Conservation (phyloP, 1,140 invertebrate species). For the Geopemphigus sp. region DNA sequence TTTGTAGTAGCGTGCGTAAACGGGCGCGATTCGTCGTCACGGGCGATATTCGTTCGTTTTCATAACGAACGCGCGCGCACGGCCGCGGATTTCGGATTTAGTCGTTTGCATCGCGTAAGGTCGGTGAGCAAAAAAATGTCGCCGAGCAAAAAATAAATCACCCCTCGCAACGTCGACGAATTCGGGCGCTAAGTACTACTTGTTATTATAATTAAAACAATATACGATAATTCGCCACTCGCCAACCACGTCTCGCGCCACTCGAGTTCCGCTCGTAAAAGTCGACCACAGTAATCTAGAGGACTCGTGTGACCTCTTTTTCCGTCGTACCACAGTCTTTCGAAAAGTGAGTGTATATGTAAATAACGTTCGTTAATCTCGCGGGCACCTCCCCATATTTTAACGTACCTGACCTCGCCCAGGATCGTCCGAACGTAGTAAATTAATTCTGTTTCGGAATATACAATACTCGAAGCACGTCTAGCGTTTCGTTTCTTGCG, state of each 20-base stretch:
- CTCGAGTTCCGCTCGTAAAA: conserved; percentile 14
- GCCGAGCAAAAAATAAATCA: too few relatives aligned
- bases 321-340: conserved; percentile 24
- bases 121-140: too few relatives aligned
- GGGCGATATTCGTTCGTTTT: too few relatives aligned
- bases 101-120: too few relatives aligned
- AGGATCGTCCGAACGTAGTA: conserved; percentile 14
- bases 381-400: not conserved
- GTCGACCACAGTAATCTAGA: not conserved
- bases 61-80: too few relatives aligned
- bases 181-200: not conserved
- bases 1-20: too few relatives aligned
- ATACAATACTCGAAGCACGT: conserved; percentile 8
- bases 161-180: not conserved
- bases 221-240: not conserved
- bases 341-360: conserved; percentile 6
- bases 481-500: not conserved
- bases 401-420: not conserved
- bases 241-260: not conserved
- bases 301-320: not conserved
- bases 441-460: conserved; percentile 7
- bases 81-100: too few relatives aligned
- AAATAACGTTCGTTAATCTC: conserved; percentile 24
- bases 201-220: conserved; percentile 3
- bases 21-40: too few relatives aligned